Percentiles rank a stretch among this genome's conserved stretches.
These are phyloP conservation scores for Hemibagrus guttatus DNA, from an alignment of 2,797 vertebrate genomes.

Conservation along the genomic window DNA sequence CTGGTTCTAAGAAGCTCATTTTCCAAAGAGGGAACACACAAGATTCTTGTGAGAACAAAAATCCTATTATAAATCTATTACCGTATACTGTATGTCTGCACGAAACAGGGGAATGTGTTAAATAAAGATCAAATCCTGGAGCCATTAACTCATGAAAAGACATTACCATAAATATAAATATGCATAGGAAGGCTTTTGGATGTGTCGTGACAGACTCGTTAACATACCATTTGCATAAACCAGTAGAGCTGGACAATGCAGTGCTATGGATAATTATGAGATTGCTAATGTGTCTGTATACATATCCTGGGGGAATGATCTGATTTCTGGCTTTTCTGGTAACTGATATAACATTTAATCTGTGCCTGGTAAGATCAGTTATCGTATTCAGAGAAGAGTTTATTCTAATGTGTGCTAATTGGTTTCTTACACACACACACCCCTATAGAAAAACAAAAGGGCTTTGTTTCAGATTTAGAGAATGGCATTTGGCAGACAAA, in stretches of 20 bases:
- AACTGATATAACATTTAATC: background rate
- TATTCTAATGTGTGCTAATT: background rate
- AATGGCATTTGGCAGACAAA: background rate
- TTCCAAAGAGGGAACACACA: background rate
- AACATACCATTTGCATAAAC: slow-evolving; percentile 26
- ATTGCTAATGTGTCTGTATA: background rate
- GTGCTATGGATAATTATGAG: slow-evolving; percentile 13
- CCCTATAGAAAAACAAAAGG: too few relatives aligned
- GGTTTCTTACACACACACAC: background rate
- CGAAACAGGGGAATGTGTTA: background rate
- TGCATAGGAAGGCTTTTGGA: background rate
- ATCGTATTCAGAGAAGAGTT: background rate
- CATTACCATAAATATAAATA: slow-evolving; percentile 18
- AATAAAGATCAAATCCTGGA: background rate
- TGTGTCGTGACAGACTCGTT: slow-evolving; percentile 16
- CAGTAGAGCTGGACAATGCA: slow-evolving; percentile 6
- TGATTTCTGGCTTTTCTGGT: background rate
- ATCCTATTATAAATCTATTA: background rate
- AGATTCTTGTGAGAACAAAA: background rate
- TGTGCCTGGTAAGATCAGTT: background rate
- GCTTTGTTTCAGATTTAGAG: background rate
- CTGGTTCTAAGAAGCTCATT: slow-evolving; percentile 6
- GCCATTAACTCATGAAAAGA: background rate
- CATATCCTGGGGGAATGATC: background rate
- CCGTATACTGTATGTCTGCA: too few relatives aligned